These are phyloP conservation scores for Poeciliopsis infans DNA, from an alignment of 2,797 vertebrate genomes.

Conservation along the genomic window DNA sequence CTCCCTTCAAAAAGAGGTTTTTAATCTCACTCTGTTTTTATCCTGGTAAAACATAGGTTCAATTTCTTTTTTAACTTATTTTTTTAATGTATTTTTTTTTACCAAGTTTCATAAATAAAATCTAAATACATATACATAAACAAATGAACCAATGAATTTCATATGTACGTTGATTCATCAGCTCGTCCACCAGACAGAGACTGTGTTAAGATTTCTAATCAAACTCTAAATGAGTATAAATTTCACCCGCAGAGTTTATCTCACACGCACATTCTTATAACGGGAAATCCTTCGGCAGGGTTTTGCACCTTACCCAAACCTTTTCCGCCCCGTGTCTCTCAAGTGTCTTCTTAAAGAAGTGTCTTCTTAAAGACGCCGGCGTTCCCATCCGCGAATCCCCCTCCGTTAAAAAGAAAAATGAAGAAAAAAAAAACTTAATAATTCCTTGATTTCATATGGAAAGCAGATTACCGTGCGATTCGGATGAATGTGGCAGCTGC, in stretches of 20 bases:
- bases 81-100: too few species aligned
- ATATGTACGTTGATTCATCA: not conserved
- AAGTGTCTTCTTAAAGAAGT: constrained; percentile 82
- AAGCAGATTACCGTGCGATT: constrained; percentile 81
- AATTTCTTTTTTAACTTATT: too few species aligned
- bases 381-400: constrained; percentile 35
- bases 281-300: constrained; percentile 60
- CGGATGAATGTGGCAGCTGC: constrained; percentile 75
- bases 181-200: not conserved
- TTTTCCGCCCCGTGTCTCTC: constrained; percentile 71
- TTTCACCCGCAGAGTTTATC: constrained; percentile 36
- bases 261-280: constrained; percentile 45
- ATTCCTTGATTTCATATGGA: constrained; percentile 79
- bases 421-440: constrained; percentile 62
- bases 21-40: too few species aligned
- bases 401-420: constrained; percentile 41
- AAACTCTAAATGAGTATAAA: not conserved
- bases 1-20: too few species aligned
- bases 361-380: constrained; percentile 78
- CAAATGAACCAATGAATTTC: not conserved
- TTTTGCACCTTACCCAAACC: constrained; percentile 46
- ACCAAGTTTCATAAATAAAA: not conserved
- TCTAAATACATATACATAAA: not conserved
- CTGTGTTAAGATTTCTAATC: not conserved
- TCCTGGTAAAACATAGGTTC: too few species aligned